Evolutionary conservation across 2,113 vertebrate genomes (phyloP), one percentile per base, ranked within the genome.

Genomic region (Anser cygnoides): DNA sequence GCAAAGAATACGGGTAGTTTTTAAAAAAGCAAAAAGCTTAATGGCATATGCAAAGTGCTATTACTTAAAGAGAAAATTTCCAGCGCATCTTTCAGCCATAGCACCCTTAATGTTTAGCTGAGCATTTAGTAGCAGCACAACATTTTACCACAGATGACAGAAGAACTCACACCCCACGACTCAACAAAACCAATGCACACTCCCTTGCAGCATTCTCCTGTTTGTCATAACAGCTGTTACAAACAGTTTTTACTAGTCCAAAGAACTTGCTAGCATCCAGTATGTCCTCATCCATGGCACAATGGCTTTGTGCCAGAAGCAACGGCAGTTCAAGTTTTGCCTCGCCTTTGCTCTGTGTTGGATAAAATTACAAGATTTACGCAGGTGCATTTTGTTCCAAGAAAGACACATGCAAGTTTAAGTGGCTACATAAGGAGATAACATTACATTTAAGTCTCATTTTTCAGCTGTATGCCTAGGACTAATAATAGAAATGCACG

Each of bases 371-470:
- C 0, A 5, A 43, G 3, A 12, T 3, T 49, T 16, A 35, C 59
- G 8, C 33, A 15, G 63, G 31, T 2, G 29, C 2, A 0, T 19
- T 11, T 44, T 19, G 22, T 18, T 9, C 41, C 76, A 3, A 3
- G 81, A 35, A 29, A 35, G 62, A 28, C 5, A 0, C 0, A 0
- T 2, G 8, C 33, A 6, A 5, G 61, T 13, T 35, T 52, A 13
- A 20, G 79, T 1, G 73, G 83, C 72, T 33, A 2, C 73, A 19
- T 88, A 4, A 80, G 35, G 29, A 78, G 76, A 14, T 0, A 33
- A 33, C 0, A 0, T 90, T 59, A 35, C 43, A 44, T 70, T 70
- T 49, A 4, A 71, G 57, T 0, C 65, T 68, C 5, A 0, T 4
- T 46, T 67, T 16, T 33, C 91, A 84, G 94, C 92, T 71, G 76